Conservation (phyloP, 2,888 invertebrate species). For the Nomada ruficornis region DNA sequence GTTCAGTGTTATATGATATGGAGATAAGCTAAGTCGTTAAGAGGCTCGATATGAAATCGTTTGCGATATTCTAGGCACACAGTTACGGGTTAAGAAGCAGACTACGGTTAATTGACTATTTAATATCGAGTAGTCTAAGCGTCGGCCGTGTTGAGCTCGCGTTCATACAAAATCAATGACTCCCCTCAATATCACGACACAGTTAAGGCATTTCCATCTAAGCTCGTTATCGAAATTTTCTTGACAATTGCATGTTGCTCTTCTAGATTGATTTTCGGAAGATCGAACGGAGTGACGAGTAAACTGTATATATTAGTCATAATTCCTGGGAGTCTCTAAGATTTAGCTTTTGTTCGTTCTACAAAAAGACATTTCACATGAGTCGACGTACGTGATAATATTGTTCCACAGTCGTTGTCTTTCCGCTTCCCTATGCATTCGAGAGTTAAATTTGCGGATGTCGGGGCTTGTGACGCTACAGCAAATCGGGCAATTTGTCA, state of each 20-base stretch:
- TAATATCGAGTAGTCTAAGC: not conserved
- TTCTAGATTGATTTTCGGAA: not conserved
- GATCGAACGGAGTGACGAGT: conserved; percentile 9
- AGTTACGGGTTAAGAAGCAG: conserved; percentile 37
- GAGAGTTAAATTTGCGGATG: conserved; percentile 53
- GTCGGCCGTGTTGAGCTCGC: conserved; percentile 1
- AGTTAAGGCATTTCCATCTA: no score
- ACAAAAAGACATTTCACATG: conserved; percentile 40
- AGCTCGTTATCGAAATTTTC: not conserved
- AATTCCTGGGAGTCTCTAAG: conserved; percentile 15
- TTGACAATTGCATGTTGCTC: not conserved
- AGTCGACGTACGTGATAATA: conserved; percentile 54
- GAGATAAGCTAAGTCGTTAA: not conserved
- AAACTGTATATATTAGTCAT: conserved; percentile 35
- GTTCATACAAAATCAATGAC: not conserved
- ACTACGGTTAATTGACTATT: not conserved
- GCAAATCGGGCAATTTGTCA: conserved; percentile 61
- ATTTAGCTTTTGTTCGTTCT: conserved; percentile 17
- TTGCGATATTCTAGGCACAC: conserved; percentile 12
- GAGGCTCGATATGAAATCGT: not conserved
- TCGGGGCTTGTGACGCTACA: conserved; percentile 52
- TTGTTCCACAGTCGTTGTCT: conserved; percentile 46
- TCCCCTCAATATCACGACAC: not conserved
- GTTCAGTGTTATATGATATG: not conserved
- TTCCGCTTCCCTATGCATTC: conserved; percentile 58